Percentiles rank a stretch among this genome's conserved stretches.
Conservation (phyloP, 2,888 invertebrate species). For the Andrena camellia region DNA sequence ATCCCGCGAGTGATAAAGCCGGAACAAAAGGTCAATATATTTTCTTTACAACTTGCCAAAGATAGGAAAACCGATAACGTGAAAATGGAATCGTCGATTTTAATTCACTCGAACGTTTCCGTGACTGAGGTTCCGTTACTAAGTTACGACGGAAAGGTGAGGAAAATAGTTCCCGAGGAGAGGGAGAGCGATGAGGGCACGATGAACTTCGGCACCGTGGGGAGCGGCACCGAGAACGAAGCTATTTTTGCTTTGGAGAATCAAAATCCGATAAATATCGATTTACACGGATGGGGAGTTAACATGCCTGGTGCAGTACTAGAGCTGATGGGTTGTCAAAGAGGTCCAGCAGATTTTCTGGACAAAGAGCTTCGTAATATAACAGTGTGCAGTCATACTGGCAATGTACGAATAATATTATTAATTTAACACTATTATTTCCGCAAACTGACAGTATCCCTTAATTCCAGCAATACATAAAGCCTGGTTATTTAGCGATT, state of each 20-base stretch:
- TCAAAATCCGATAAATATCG: slow-evolving; percentile 91
- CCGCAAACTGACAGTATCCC: slow-evolving; percentile 39
- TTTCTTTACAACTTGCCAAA: slow-evolving; percentile 87
- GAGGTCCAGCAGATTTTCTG: slow-evolving; percentile 84
- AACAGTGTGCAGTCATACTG: slow-evolving; percentile 81
- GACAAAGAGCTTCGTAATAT: slow-evolving; percentile 82
- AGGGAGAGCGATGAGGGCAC: slow-evolving; percentile 81
- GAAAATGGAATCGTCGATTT: slow-evolving; percentile 88
- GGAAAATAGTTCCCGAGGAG: slow-evolving; percentile 82
- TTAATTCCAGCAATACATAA: slow-evolving; percentile 86
- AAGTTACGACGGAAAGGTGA: slow-evolving; percentile 90
- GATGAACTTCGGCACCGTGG: slow-evolving; percentile 89
- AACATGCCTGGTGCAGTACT: slow-evolving; percentile 88
- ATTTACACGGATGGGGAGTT: slow-evolving; percentile 87
- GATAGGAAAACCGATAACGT: slow-evolving; percentile 86
- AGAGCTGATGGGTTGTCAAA: slow-evolving; percentile 88
- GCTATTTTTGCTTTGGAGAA: slow-evolving; percentile 91
- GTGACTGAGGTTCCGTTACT: slow-evolving; percentile 89
- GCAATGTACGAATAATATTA: slow-evolving; percentile 77
- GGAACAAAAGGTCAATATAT: slow-evolving; percentile 87
- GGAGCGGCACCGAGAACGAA: slow-evolving; percentile 89
- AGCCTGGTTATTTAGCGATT: slow-evolving; percentile 89
- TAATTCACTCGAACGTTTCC: slow-evolving; percentile 91
- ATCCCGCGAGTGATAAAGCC: slow-evolving; percentile 87
- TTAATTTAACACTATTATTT: slow-evolving; percentile 15